Conservation (phyloP, 2,113 vertebrate species). For the Thymallus thymallus region DNA sequence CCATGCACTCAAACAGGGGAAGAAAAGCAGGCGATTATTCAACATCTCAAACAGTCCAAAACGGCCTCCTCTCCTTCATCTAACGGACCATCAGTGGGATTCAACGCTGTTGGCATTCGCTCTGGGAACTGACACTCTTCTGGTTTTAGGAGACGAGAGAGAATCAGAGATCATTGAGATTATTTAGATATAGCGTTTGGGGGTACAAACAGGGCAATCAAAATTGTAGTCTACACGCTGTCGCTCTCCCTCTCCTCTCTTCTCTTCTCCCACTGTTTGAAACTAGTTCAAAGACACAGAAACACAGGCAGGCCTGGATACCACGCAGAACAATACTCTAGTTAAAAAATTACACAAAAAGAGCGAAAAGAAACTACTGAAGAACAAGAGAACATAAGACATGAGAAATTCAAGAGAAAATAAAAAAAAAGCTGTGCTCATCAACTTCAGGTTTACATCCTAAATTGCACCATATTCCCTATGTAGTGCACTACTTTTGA, state of each 20-base stretch:
- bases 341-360: background rate
- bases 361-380: background rate
- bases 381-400: background rate
- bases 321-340: conserved; percentile 45
- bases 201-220: too few relatives aligned
- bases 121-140: background rate
- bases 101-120: too few relatives aligned
- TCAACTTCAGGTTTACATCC: background rate
- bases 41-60: too few relatives aligned
- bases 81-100: too few relatives aligned
- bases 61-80: too few relatives aligned
- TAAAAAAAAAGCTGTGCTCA: conserved; percentile 17
- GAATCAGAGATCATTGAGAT: background rate
- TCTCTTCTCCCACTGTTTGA: background rate
- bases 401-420: background rate
- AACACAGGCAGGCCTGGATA: conserved; percentile 26
- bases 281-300: conserved; percentile 13
- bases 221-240: background rate
- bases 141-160: background rate
- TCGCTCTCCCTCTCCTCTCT: background rate
- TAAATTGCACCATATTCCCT: too few relatives aligned
- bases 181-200: too few relatives aligned
- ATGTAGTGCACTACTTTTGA: too few relatives aligned
- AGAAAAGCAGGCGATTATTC: too few relatives aligned
- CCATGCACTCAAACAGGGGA: conserved; percentile 53